Evolutionary conservation across 2,797 vertebrate genomes (phyloP).

Genomic region (Rhynchotus rufescens): DNA sequence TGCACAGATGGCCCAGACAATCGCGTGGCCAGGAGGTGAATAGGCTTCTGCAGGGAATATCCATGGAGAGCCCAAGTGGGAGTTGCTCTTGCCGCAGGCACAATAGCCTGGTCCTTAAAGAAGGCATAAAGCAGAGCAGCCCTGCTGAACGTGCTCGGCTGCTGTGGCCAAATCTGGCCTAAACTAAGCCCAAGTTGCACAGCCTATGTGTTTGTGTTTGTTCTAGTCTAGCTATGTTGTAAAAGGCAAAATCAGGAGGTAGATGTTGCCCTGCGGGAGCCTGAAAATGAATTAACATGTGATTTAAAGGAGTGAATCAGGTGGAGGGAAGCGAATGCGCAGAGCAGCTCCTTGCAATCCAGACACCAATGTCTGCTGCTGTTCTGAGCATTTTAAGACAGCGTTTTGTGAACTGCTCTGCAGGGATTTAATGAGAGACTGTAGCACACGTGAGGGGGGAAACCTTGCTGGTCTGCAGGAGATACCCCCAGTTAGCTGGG

Average conservation of each 20-base stretch:
- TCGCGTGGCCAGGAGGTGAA: rapidly evolving
- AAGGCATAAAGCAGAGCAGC: too few species aligned
- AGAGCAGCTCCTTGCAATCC: neutral
- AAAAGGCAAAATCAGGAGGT: neutral
- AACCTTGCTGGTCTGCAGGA: rapidly evolving
- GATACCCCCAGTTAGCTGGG: neutral
- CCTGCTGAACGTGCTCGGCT: neutral
- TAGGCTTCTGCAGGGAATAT: neutral
- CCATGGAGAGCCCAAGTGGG: neutral
- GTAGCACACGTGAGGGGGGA: neutral
- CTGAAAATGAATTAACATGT: neutral
- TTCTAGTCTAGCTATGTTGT: rapidly evolving
- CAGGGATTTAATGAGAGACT: neutral
- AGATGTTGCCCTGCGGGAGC: neutral
- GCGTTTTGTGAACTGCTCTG: neutral
- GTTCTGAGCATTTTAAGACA: neutral
- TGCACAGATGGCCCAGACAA: neutral
- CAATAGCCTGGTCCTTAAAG: rapidly evolving
- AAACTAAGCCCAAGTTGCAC: rapidly evolving
- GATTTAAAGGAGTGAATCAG: neutral
- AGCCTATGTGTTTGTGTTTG: rapidly evolving
- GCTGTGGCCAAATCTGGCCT: neutral
- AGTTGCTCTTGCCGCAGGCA: neutral
- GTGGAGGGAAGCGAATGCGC: neutral
- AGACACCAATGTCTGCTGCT: neutral